Evolutionary conservation across 2,113 vertebrate genomes (phyloP).

Genomic region (Rostratula benghalensis): DNA sequence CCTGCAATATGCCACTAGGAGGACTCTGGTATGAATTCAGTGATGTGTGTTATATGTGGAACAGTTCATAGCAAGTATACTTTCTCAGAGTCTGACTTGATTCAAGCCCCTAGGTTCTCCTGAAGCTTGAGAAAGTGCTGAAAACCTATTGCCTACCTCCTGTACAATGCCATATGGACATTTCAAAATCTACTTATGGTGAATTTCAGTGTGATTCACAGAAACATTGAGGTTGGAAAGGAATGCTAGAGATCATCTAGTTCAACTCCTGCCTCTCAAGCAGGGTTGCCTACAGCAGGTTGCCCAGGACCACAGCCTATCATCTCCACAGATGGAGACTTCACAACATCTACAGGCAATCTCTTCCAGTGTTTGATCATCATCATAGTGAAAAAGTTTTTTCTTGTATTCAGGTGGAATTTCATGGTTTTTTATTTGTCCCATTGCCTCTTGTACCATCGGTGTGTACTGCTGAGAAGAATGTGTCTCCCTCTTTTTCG

Average conservation of each 20-base stretch:
- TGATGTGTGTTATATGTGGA: fast-evolving
- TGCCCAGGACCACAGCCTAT: neutral
- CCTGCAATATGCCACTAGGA: neutral
- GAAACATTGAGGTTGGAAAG: neutral
- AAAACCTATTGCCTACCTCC: neutral
- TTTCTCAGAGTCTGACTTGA: neutral
- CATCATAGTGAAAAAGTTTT: neutral
- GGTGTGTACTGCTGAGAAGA: neutral
- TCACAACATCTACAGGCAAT: neutral
- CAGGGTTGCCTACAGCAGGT: neutral
- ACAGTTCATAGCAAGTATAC: neutral
- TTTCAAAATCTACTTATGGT: neutral
- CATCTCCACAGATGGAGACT: neutral
- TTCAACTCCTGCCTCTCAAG: neutral
- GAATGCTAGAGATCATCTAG: neutral
- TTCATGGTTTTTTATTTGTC: neutral
- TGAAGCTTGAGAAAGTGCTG: neutral
- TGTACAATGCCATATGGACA: neutral
- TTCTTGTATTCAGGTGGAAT: neutral
- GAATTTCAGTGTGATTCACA: neutral
- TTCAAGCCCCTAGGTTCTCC: neutral
- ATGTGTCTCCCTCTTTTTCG: neutral
- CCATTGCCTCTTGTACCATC: neutral
- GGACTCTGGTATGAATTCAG: neutral
- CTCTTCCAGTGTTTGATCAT: neutral